Evolutionary conservation across 2,888 invertebrate species (phyloP), one percentile per base, ranked within the genome.

Genomic region (Lasioglossum oenotherae): DNA sequence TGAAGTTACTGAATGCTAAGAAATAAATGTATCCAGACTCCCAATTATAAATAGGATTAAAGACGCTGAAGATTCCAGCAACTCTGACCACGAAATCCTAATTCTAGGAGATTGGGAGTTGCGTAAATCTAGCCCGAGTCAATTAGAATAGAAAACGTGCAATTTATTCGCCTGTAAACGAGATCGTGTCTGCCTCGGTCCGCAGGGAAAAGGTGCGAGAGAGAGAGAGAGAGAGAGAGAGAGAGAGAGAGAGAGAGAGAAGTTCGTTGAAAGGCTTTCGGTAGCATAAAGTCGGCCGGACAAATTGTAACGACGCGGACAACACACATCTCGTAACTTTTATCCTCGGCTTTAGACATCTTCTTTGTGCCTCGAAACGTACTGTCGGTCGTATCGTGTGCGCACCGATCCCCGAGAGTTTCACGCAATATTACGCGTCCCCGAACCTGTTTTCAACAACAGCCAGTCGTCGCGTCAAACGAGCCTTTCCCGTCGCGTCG

Each of bases 381-480:
- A 69, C 69, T 10, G 60, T 49, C 78, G 31, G 64, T 46, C 23
- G 31, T 4, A 23, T 78, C 31, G 49, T 72, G 67, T 35, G 16
- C 41, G 67, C 78, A 67, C 78, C 76, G 84, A 77, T 84, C n/a
- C 44, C 44, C 35, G 69, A 27, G 77, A 46, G 73, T 78, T 73
- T 73, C 64, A 35, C 60, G 67, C 85, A 60, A 74, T 74, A 74
- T 85, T 84, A 85, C 85, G 64, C 76, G 78, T 53, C 41, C 23
- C 53, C 14, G 85, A 84, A 84, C 84, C 84, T 84, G 84, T 84
- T 83, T 38, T n/a, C 41, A 73, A 72, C 84, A 67, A 74, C 38
- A 74, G 41, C 38, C 78, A 23, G n/a, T 49, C 27, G 77, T 46
- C 69, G 67, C 69, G 38, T 69, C 67, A 78, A 73, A 75, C 81